Conservation (phyloP, 2,888 invertebrate species). For the Eupithecia dodoneata region DNA sequence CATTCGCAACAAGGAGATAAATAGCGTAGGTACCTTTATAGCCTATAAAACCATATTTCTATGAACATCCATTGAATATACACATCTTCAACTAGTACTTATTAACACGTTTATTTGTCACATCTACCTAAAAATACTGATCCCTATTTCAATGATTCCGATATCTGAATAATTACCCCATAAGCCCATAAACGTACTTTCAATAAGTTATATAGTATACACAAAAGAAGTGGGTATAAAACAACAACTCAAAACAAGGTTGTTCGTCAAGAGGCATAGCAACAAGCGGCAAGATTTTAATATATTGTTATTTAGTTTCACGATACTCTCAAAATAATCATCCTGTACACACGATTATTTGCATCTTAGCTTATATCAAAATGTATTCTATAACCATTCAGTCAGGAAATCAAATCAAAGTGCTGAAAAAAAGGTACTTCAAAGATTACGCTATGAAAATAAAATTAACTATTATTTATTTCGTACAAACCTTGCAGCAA, state of each 20-base stretch:
- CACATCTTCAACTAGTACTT: constrained; percentile 11
- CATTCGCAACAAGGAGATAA: constrained; percentile 57
- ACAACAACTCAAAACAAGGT: not conserved
- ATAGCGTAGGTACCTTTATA: constrained; percentile 54
- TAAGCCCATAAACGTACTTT: constrained; percentile 45
- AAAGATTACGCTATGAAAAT: not conserved
- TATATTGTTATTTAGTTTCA: not conserved
- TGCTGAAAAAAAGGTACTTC: not conserved
- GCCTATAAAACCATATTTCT: constrained; percentile 20
- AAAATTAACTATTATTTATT: not conserved
- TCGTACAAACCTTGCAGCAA: not conserved
- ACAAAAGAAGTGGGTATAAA: not conserved
- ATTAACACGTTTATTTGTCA: constrained; percentile 8
- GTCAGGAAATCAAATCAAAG: not conserved
- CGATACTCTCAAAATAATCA: not conserved
- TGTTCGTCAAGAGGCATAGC: not conserved
- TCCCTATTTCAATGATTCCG: constrained; percentile 57
- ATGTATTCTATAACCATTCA: not conserved
- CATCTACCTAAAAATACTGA: constrained; percentile 49
- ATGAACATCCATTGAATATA: constrained; percentile 45
- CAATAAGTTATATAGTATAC: not conserved
- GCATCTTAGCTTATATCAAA: not conserved
- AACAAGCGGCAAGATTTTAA: not conserved
- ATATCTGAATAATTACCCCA: constrained; percentile 52
- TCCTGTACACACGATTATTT: not conserved